A percentile compares a stretch with the other conserved stretches of the same genome.
Evolutionary conservation across 2,888 invertebrate species (phyloP).

Genomic region (Vandiemenella viatica): DNA sequence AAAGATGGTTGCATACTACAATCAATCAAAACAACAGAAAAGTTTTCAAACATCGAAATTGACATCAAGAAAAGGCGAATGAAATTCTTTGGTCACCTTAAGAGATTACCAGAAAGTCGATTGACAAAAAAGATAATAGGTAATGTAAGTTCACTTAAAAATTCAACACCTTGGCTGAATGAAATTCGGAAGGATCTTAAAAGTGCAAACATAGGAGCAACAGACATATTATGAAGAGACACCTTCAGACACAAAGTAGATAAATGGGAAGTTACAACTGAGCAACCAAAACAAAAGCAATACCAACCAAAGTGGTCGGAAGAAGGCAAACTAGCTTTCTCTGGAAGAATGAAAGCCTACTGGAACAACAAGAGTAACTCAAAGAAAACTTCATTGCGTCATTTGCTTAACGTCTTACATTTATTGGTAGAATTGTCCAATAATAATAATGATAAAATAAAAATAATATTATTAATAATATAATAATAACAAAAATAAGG

Average conservation of each 20-base stretch:
- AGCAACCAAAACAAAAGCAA: background rate
- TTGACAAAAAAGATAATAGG: background rate
- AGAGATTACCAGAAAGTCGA: background rate
- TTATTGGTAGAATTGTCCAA: no score
- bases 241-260: constrained; percentile 1
- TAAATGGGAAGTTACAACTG: background rate
- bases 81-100: background rate
- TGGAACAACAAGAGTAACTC: background rate
- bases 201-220: background rate
- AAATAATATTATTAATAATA: no score
- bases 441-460: no score
- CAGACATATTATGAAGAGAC: no score
- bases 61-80: background rate
- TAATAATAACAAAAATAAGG: no score
- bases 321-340: constrained; percentile 1
- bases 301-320: background rate
- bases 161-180: background rate
- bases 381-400: background rate
- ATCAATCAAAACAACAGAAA: constrained; percentile 1
- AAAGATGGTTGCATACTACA: background rate
- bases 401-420: no score
- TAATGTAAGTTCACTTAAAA: background rate
- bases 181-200: background rate
- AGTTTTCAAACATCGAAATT: no score
- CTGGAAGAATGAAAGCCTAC: background rate